phyloP scores from a whole-genome alignment of 2,888 invertebrate species.

The Pycnomerus fuliginosus region DNA sequence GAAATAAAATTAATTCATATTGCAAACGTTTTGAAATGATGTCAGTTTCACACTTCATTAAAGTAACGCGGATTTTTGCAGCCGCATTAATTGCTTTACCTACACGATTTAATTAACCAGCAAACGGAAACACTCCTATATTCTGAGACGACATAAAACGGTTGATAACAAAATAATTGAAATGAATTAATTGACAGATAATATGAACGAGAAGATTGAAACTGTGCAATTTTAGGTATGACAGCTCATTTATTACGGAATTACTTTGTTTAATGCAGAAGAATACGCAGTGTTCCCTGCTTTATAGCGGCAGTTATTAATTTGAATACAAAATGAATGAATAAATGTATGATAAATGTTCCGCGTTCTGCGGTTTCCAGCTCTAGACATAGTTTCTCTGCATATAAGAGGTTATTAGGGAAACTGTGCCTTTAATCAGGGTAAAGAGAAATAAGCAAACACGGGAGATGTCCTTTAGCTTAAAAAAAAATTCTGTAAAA shows the following conservation, averaged over 20 bases:
- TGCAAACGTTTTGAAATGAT: no score
- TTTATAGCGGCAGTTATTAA: conserved; percentile 13
- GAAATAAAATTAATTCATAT: no score
- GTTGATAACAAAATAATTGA: conserved; percentile 21
- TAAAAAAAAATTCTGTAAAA: no score
- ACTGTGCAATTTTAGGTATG: conserved; percentile 12
- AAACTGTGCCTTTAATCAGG: no score
- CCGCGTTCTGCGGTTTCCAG: conserved; percentile 6
- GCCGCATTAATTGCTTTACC: no score
- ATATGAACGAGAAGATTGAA: conserved; percentile 18
- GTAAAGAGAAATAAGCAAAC: no score
- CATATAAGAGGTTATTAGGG: no score
- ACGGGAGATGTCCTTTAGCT: no score
- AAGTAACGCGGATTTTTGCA: no score
- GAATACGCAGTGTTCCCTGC: conserved; percentile 12
- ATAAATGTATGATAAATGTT: conserved; percentile 12
- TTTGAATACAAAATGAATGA: conserved; percentile 20
- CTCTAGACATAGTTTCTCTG: no score
- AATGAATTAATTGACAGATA: conserved; percentile 18
- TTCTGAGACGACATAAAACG: conserved; percentile 4
- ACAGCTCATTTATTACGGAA: conserved; percentile 14
- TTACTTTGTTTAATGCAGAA: conserved; percentile 20
- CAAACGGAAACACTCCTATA: conserved; percentile 6
- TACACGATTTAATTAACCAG: conserved; percentile 3
- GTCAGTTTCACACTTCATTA: no score